Evolutionary conservation across 1,140 invertebrate species (phyloP).

Genomic region (Neodiprion pinetum): DNA sequence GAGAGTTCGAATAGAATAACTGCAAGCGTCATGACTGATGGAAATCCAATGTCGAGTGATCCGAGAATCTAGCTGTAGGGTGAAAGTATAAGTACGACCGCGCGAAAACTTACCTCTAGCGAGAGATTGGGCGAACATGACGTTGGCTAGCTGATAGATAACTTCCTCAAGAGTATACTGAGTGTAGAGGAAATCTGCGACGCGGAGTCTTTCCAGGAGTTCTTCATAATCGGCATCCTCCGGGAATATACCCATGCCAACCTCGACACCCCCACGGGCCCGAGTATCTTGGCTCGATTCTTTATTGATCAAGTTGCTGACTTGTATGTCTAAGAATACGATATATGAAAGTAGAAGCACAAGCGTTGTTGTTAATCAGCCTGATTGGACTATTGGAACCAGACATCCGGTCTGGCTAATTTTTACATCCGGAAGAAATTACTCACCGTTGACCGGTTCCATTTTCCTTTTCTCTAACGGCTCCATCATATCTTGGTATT

Average conservation of each 20-base stretch:
- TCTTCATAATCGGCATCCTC: conserved; percentile 58
- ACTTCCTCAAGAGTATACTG: conserved; percentile 78
- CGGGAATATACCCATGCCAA: neutral
- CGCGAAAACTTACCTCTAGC: conserved; percentile 59
- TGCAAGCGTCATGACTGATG: no score
- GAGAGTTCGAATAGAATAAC: no score
- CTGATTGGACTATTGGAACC: neutral
- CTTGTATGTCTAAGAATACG: neutral
- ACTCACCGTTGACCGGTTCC: neutral
- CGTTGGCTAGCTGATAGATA: conserved; percentile 78
- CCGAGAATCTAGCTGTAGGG: neutral
- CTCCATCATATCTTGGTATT: conserved; percentile 9
- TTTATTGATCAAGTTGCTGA: neutral
- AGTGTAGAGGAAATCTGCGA: conserved; percentile 73
- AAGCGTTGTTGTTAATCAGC: neutral
- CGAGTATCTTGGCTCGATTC: neutral
- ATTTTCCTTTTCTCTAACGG: conserved; percentile 5
- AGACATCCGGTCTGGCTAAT: neutral
- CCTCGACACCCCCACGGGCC: neutral
- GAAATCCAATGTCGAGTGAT: neutral
- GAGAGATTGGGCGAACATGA: conserved; percentile 76
- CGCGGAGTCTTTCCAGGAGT: conserved; percentile 60
- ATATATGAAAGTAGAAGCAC: no score
- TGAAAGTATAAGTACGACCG: neutral
- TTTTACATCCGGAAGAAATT: no score